Evolutionary conservation across 2,113 vertebrate genomes (phyloP).

Genomic region (Aythya baeri): DNA sequence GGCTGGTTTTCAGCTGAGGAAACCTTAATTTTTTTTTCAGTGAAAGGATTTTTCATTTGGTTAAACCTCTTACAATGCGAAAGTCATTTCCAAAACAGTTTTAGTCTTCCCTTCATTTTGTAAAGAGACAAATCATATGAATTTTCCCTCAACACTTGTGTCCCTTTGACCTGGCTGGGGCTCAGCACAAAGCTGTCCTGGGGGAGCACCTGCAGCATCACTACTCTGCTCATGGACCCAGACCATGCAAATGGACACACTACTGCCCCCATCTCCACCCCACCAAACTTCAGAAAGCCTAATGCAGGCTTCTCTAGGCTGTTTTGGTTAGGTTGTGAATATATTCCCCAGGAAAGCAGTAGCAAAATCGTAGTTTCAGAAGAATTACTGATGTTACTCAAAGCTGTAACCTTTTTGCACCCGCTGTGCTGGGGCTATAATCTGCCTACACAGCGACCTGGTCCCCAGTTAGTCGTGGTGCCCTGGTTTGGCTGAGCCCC

Average conservation of each 20-base stretch:
- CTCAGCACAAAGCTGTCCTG: not conserved
- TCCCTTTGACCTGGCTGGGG: not conserved
- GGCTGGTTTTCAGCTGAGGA: not conserved
- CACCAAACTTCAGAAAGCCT: not conserved
- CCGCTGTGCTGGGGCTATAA: not conserved
- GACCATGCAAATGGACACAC: not conserved
- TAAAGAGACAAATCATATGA: not conserved
- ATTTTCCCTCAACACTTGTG: not conserved
- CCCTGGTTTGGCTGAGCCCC: not conserved
- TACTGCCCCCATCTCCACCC: not conserved
- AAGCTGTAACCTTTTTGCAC: not conserved
- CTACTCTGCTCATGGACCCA: not conserved
- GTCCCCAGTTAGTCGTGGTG: not conserved
- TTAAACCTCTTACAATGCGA: not conserved
- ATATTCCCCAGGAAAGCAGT: not conserved
- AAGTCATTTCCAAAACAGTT: not conserved
- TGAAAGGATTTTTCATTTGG: not conserved
- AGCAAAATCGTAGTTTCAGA: not conserved
- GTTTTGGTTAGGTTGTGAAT: not conserved
- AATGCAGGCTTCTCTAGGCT: not conserved
- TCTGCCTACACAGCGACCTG: not conserved
- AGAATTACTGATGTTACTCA: not conserved
- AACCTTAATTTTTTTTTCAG: not conserved
- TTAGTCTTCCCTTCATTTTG: not conserved
- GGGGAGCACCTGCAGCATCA: not conserved